Conservation (phyloP, 2,797 vertebrate genomes). For the Paratrypauchen microcephalus region DNA sequence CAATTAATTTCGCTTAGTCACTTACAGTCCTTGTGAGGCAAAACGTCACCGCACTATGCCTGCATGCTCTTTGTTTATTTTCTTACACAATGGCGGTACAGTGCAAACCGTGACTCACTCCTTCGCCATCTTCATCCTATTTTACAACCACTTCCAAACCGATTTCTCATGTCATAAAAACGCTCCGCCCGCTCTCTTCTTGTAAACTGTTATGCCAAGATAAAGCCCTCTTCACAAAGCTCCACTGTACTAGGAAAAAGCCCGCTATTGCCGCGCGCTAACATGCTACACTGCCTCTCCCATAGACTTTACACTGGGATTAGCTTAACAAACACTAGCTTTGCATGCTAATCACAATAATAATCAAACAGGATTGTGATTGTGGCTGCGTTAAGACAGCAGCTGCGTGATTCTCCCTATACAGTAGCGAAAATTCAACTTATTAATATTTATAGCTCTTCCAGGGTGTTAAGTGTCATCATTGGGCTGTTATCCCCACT, state of each 20-base stretch:
- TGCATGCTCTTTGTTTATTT: not conserved
- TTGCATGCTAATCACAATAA: slow-evolving; percentile 8
- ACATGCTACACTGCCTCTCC: slow-evolving; percentile 45
- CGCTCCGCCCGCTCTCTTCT: slow-evolving; percentile 20
- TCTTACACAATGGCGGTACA: not conserved
- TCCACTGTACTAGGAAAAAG: slow-evolving; percentile 52
- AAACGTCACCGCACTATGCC: no score
- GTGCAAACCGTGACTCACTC: not conserved
- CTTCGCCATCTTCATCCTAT: not conserved
- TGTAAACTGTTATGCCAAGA: slow-evolving; percentile 26
- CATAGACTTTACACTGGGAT: slow-evolving; percentile 28
- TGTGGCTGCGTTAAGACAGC: slow-evolving; percentile 38
- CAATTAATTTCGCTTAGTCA: no score
- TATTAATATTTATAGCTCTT: slow-evolving; percentile 70
- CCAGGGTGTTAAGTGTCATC: slow-evolving; percentile 70
- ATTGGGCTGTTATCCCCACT: slow-evolving; percentile 71
- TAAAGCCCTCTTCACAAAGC: slow-evolving; percentile 40
- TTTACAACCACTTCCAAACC: not conserved
- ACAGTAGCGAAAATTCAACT: slow-evolving; percentile 54
- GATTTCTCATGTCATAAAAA: slow-evolving; percentile 5
- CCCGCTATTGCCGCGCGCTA: slow-evolving; percentile 36
- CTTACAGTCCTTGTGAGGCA: no score
- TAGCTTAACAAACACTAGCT: slow-evolving; percentile 12
- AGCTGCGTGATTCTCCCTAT: slow-evolving; percentile 50
- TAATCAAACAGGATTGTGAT: not conserved